phyloP scores from a whole-genome alignment of 2,113 vertebrate species.

The Toxotes jaculatrix region DNA sequence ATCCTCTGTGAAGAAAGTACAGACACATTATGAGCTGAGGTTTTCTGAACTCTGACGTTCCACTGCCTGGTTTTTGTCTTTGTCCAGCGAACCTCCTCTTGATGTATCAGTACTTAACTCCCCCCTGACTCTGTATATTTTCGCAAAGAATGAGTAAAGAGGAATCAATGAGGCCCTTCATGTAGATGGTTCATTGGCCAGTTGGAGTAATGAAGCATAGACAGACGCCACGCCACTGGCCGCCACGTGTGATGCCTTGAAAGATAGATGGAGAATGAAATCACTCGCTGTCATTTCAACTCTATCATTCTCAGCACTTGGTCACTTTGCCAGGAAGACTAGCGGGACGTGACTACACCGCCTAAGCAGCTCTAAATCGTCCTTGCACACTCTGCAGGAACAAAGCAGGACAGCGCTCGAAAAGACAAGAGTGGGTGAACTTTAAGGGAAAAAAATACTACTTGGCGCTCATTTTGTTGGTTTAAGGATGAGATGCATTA shows the following conservation, averaged over 20 bases:
- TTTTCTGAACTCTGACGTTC: conserved; percentile 12
- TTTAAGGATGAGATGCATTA: conserved; percentile 41
- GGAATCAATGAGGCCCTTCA: conserved; percentile 73
- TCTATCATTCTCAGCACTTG: conserved; percentile 69
- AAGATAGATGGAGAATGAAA: conserved; percentile 74
- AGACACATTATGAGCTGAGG: conserved; percentile 27
- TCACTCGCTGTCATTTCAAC: conserved; percentile 61
- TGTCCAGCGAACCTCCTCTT: conserved; percentile 33
- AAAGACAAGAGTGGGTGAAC: conserved; percentile 47
- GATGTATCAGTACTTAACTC: conserved; percentile 58
- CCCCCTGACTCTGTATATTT: conserved; percentile 54
- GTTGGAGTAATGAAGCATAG: conserved; percentile 67
- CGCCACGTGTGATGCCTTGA: conserved; percentile 30
- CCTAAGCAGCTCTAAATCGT: conserved; percentile 41
- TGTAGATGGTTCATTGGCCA: conserved; percentile 75
- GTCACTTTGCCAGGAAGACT: conserved; percentile 60
- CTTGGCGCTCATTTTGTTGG: conserved; percentile 22
- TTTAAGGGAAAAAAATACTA: background rate
- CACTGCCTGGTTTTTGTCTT: conserved; percentile 30
- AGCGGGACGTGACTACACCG: conserved; percentile 34
- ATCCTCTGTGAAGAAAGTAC: conserved; percentile 13
- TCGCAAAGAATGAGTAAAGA: conserved; percentile 65
- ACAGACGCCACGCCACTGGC: conserved; percentile 48
- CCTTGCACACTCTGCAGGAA: background rate
- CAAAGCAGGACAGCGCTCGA: conserved; percentile 6